phyloP scores from a whole-genome alignment of 2,888 invertebrate species.

The Chromoteleia sp. region DNA sequence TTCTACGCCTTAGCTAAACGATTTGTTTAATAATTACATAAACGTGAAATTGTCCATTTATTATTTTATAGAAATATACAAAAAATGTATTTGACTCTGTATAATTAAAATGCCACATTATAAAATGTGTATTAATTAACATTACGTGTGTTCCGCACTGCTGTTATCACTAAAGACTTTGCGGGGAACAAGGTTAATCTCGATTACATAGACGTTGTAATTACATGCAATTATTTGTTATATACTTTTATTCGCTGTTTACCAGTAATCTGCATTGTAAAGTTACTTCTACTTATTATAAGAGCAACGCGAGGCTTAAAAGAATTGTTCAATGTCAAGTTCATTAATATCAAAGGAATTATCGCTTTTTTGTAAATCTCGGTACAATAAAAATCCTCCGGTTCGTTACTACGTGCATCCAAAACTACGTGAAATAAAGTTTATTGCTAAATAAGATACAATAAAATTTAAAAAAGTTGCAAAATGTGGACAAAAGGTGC shows the following conservation, averaged over 20 bases:
- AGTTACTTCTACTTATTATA: constrained; percentile 27
- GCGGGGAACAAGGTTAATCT: constrained; percentile 55
- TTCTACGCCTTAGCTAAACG: too few species aligned
- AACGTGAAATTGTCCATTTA: not conserved
- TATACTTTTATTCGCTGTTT: constrained; percentile 51
- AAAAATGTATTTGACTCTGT: too few species aligned
- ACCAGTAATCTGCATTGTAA: constrained; percentile 40
- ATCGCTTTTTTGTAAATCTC: too few species aligned
- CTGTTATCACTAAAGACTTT: constrained; percentile 51
- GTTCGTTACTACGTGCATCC: too few species aligned
- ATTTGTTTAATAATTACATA: too few species aligned
- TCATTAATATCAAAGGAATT: constrained; percentile 19
- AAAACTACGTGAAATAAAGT: too few species aligned
- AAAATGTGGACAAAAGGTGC: too few species aligned
- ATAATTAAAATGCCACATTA: constrained; percentile 12
- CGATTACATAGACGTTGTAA: constrained; percentile 56
- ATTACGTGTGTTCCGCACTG: constrained; percentile 34
- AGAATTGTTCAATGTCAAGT: constrained; percentile 50
- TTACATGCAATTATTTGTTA: constrained; percentile 56
- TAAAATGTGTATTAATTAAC: constrained; percentile 32
- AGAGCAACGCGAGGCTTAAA: constrained; percentile 13
- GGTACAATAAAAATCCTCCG: too few species aligned
- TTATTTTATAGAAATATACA: not conserved
- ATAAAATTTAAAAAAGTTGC: too few species aligned
- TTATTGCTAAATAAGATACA: too few species aligned